These are phyloP conservation scores for Lepus oiostolus DNA, from an alignment of 2,797 vertebrate genomes.

Conservation along the genomic window DNA sequence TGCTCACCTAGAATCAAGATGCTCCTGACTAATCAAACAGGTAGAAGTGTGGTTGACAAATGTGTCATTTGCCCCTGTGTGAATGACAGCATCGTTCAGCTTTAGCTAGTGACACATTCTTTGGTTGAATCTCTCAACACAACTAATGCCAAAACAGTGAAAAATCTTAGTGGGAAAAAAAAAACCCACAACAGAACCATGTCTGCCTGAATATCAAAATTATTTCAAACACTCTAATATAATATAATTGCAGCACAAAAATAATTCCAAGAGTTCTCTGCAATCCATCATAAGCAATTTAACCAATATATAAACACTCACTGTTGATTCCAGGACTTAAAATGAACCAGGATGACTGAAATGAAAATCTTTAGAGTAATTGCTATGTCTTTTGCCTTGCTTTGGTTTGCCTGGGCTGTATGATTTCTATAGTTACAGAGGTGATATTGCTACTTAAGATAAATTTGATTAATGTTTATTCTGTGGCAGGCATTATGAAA, in stretches of 20 bases:
- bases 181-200: not conserved
- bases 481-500: constrained; percentile 68
- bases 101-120: not conserved
- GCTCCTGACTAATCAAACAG: not conserved
- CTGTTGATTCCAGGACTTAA: not conserved
- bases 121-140: not conserved
- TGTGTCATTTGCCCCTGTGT: not conserved
- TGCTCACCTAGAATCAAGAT: too few species aligned
- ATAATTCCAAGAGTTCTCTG: constrained; percentile 22
- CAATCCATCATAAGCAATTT: constrained; percentile 54
- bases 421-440: not conserved
- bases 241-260: constrained; percentile 59
- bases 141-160: not conserved
- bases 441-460: not conserved
- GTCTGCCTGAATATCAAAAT: not conserved
- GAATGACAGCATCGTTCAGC: not conserved
- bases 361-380: not conserved
- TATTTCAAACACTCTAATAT: not conserved
- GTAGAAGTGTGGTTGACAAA: not conserved
- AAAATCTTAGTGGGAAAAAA: constrained; percentile 3
- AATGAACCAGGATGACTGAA: constrained; percentile 39
- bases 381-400: not conserved
- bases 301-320: constrained; percentile 45
- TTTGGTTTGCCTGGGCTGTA: not conserved
- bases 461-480: constrained; percentile 70